Conservation (phyloP, 2,113 vertebrate species). For the Ia io region DNA sequence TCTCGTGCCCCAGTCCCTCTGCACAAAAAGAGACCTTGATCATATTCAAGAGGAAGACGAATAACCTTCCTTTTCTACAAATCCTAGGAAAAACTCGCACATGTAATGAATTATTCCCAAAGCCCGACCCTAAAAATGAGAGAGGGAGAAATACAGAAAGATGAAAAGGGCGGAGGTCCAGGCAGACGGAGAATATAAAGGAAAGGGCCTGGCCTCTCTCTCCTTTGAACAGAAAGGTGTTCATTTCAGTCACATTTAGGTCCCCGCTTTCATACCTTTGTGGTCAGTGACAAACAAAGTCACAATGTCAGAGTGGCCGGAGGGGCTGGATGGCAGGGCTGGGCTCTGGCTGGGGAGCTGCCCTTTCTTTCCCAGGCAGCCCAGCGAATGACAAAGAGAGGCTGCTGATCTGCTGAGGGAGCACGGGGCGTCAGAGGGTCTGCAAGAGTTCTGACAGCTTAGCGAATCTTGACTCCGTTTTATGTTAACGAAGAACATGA, state of each 20-base stretch:
- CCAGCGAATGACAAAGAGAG: conserved; percentile 60
- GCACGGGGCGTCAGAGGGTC: conserved; percentile 14
- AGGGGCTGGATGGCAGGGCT: conserved; percentile 47
- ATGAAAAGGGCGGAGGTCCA: not conserved
- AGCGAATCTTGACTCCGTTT: conserved; percentile 19
- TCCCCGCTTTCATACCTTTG: conserved; percentile 9
- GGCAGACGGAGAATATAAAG: not conserved
- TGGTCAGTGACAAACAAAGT: conserved; percentile 69
- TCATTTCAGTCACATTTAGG: not conserved
- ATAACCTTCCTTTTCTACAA: conserved; percentile 50
- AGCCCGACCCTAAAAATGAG: conserved; percentile 62
- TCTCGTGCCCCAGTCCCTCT: not conserved
- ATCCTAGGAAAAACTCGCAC: conserved; percentile 59
- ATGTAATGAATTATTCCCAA: conserved; percentile 71
- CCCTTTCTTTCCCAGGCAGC: conserved; percentile 71
- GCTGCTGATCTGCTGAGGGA: not conserved
- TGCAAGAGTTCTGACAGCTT: not conserved
- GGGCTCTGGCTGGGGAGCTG: conserved; percentile 70
- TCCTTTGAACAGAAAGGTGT: conserved; percentile 29
- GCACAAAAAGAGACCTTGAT: not conserved
- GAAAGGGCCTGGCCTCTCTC: not conserved
- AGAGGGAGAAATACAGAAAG: conserved; percentile 32
- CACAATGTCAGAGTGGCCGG: conserved; percentile 61
- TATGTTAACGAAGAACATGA: conserved; percentile 28
- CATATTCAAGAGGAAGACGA: conserved; percentile 3